Evolutionary conservation across 2,113 vertebrate genomes (phyloP).

Genomic region (Clupea harengus): DNA sequence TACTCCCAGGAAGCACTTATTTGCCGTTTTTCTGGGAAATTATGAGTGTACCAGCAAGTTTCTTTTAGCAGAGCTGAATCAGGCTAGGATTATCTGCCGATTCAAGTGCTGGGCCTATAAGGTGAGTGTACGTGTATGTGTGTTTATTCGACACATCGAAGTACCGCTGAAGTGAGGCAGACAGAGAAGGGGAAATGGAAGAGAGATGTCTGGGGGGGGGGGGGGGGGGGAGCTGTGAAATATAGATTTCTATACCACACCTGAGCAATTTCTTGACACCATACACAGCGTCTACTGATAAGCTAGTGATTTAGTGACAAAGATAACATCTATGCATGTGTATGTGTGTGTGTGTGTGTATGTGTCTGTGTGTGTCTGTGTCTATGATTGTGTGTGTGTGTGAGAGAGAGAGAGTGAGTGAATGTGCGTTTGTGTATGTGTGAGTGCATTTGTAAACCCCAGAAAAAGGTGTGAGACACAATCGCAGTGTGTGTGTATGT

Average conservation of each 20-base stretch:
- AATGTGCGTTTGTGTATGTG: background rate
- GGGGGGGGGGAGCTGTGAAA: background rate
- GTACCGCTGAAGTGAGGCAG: background rate
- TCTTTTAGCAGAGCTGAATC: background rate
- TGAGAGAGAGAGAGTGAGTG: too few species aligned
- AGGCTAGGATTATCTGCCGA: background rate
- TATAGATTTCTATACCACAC: background rate
- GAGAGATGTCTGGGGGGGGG: background rate
- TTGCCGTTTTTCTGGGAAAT: background rate
- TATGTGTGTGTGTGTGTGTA: background rate
- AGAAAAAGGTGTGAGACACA: background rate
- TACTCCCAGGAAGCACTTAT: background rate
- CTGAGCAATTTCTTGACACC: background rate
- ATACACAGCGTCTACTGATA: background rate
- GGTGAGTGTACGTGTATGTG: conserved; percentile 13
- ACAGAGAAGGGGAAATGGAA: background rate
- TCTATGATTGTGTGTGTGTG: background rate
- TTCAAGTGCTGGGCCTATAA: background rate
- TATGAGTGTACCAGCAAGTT: background rate
- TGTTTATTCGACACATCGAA: background rate
- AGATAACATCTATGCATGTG: background rate
- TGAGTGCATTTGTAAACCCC: background rate
- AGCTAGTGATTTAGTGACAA: background rate
- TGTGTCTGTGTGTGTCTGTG: background rate
- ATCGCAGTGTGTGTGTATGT: background rate